A percentile compares a stretch with the other conserved stretches of the same genome.
Evolutionary conservation across 2,888 invertebrate genomes (phyloP).

Genomic region (Myathropa florea): DNA sequence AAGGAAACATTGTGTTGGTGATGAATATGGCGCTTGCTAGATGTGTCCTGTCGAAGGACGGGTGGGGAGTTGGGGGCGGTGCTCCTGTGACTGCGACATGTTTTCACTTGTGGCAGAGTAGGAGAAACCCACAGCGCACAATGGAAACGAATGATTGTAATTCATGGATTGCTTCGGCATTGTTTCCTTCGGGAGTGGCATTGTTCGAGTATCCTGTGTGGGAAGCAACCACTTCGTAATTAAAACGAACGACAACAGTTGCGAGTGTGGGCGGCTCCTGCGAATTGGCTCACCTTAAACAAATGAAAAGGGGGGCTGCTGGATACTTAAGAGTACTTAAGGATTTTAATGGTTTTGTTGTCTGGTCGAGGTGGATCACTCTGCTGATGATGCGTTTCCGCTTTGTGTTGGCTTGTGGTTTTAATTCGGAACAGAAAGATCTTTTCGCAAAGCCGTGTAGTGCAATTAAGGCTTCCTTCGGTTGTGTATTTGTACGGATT

Average conservation of each 20-base stretch:
- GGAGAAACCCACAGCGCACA: neutral
- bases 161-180: slow-evolving; percentile 22
- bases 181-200: slow-evolving; percentile 7
- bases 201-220: neutral
- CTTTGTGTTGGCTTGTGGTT: neutral
- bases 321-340: neutral
- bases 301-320: neutral
- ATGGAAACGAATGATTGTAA: slow-evolving; percentile 20
- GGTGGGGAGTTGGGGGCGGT: neutral
- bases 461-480: neutral
- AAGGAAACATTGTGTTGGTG: neutral
- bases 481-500: neutral
- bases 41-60: slow-evolving; percentile 3
- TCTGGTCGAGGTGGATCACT: neutral
- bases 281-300: neutral
- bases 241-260: neutral
- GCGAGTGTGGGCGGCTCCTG: neutral
- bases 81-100: neutral
- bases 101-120: too few relatives aligned
- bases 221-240: neutral
- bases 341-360: neutral
- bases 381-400: neutral
- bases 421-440: neutral
- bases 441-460: neutral
- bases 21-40: neutral